Evolutionary conservation across 2,888 invertebrate species (phyloP), one percentile per base, ranked within the genome.

Genomic region (Priapulus caudatus): DNA sequence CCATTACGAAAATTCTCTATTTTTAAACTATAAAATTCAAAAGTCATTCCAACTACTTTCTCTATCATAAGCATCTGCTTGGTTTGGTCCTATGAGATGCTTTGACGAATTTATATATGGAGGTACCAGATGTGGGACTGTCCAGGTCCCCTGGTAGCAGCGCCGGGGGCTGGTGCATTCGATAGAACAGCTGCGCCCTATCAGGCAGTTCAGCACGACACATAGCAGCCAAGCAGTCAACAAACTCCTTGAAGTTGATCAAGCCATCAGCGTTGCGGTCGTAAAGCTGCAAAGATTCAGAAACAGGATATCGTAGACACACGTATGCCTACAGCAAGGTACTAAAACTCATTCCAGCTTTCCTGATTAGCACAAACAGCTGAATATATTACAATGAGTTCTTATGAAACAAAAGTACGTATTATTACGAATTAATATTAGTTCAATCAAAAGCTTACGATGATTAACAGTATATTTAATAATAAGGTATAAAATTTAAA

Each of bases 201-300:
- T 84, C 81, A 5, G 83, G 79, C 15, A 84, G 78, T 65, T 91
- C 91, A 2, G 81, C 84, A 20, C 84, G 81, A 51, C 84, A 81
- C 48, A 87, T 81, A 56, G 88, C 75, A 2, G 91, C 91, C 59
- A 90, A 74, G 18, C 82, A 79, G 59, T 80, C 78, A 2, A 86
- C 81, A 57, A 92, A 78, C 65, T 92, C 91, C 21, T 86, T 83
- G 66, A 95, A 92, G 67, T 89, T 89, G 52, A 97, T 76, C 60
- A 81, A 78, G 2, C 89, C 88, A 66, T 87, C 86, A 51, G 80
- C 80, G 66, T 88, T 85, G 60, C 80, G 78, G 74, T 95, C 95
- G 75, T 93, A 81, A 55, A 93, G 73, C 92, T 91, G 69, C 3
- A 74, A 59, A 48, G 51, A 48, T 56, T 51, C 48, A 51, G 23